phyloP scores from a whole-genome alignment of 1,140 invertebrate genomes.

The Cherax quadricarinatus region DNA sequence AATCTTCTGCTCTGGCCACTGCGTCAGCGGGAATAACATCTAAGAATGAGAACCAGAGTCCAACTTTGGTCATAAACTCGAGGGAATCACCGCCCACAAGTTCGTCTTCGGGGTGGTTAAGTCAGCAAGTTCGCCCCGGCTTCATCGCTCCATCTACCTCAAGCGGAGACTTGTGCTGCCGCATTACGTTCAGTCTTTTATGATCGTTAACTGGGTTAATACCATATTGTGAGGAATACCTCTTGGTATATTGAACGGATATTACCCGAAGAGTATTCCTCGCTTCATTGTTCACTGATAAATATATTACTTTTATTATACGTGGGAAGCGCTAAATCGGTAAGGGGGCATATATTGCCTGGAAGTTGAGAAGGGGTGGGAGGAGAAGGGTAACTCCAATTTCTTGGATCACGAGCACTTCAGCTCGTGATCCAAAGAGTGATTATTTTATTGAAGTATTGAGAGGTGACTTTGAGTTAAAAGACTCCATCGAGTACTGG shows the following conservation, averaged over 20 bases:
- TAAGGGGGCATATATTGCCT: no score
- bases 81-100: constrained; percentile 52
- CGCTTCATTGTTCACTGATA: neutral
- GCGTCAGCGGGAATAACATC: constrained; percentile 23
- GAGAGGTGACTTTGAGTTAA: no score
- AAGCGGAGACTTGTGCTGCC: neutral
- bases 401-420: no score
- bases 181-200: neutral
- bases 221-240: neutral
- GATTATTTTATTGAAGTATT: no score
- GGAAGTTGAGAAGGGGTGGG: no score
- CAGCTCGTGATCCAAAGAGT: no score
- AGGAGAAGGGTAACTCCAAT: no score
- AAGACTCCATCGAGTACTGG: no score
- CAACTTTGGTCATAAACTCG: constrained; percentile 54
- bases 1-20: neutral
- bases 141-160: neutral
- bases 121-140: constrained; percentile 36
- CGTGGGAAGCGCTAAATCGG: no score
- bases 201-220: neutral
- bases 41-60: constrained; percentile 24
- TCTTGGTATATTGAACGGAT: no score
- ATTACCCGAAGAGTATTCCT: neutral
- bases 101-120: constrained; percentile 47
- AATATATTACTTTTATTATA: no score